phyloP scores from a whole-genome alignment of 2,888 invertebrate genomes.

The Drosophila mercatorum region DNA sequence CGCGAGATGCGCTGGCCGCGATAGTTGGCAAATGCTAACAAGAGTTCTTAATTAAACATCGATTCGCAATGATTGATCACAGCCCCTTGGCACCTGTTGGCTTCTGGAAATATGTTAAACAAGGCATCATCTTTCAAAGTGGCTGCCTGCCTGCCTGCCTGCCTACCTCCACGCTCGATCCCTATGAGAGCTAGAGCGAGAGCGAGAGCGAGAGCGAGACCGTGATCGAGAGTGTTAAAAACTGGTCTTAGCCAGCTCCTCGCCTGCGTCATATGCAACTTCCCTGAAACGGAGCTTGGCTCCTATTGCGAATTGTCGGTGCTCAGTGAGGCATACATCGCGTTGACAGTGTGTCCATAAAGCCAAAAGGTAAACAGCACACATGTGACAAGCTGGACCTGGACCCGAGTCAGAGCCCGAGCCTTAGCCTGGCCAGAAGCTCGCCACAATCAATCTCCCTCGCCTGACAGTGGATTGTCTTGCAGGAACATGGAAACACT shows the following conservation, averaged over 20 bases:
- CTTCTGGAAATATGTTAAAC: slow-evolving; percentile 84
- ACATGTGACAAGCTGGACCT: slow-evolving; percentile 47
- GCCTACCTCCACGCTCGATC: slow-evolving; percentile 5
- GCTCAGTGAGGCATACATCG: slow-evolving; percentile 60
- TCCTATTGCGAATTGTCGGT: slow-evolving; percentile 71
- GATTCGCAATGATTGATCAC: slow-evolving; percentile 84
- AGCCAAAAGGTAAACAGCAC: slow-evolving; percentile 49
- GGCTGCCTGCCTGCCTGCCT: slow-evolving; percentile 41
- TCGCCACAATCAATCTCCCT: slow-evolving; percentile 82
- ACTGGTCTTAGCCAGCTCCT: slow-evolving; percentile 62
- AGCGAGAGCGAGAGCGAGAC: background rate
- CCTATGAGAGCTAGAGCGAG: background rate
- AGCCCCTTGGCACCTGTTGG: slow-evolving; percentile 84
- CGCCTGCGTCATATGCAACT: slow-evolving; percentile 58
- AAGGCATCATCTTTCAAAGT: slow-evolving; percentile 75
- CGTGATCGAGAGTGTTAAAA: slow-evolving; percentile 55
- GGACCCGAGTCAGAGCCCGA: slow-evolving; percentile 8
- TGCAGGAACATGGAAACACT: slow-evolving; percentile 83
- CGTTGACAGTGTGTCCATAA: slow-evolving; percentile 75
- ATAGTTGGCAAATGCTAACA: slow-evolving; percentile 82
- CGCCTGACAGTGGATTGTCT: slow-evolving; percentile 83
- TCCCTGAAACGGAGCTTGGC: slow-evolving; percentile 54
- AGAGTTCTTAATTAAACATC: slow-evolving; percentile 85
- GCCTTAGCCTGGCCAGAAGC: slow-evolving; percentile 33
- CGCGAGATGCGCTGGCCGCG: slow-evolving; percentile 63